A percentile compares a stretch with the other conserved stretches of the same genome.
Conservation (phyloP, 2,113 vertebrate genomes). For the Lamprotornis superbus region DNA sequence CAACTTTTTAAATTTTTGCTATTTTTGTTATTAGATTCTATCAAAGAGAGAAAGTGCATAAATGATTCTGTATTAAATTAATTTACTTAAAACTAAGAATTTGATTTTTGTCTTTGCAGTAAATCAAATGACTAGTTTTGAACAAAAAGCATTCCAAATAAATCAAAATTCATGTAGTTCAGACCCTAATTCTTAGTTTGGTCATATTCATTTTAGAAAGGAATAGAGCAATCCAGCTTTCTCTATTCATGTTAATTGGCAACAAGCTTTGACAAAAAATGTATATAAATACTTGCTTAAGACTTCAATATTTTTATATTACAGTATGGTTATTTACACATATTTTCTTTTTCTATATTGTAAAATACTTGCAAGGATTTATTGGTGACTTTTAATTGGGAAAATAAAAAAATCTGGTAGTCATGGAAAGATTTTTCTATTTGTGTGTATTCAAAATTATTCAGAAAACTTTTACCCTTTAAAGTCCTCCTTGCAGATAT, state of each 20-base stretch:
- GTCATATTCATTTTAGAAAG: not conserved
- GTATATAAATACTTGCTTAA: not conserved
- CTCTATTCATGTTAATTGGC: not conserved
- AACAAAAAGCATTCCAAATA: not conserved
- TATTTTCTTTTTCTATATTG: not conserved
- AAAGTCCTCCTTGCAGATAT: not conserved
- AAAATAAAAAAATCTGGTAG: not conserved
- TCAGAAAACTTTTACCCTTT: not conserved
- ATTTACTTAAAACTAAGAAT: not conserved
- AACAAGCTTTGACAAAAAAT: not conserved
- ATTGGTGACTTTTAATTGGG: not conserved
- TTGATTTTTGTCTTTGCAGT: not conserved
- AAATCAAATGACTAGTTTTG: not conserved
- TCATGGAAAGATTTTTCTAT: not conserved
- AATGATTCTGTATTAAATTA: not conserved
- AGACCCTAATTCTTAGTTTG: not conserved
- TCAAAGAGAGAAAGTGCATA: not conserved
- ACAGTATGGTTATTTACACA: not conserved
- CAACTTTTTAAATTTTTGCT: not conserved
- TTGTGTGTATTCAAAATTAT: not conserved
- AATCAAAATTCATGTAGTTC: not conserved
- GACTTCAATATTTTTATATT: not conserved
- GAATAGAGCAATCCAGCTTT: not conserved
- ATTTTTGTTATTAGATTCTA: not conserved
- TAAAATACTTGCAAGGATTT: not conserved